Conservation (phyloP, 2,797 vertebrate species). For the Coendou prehensilis region DNA sequence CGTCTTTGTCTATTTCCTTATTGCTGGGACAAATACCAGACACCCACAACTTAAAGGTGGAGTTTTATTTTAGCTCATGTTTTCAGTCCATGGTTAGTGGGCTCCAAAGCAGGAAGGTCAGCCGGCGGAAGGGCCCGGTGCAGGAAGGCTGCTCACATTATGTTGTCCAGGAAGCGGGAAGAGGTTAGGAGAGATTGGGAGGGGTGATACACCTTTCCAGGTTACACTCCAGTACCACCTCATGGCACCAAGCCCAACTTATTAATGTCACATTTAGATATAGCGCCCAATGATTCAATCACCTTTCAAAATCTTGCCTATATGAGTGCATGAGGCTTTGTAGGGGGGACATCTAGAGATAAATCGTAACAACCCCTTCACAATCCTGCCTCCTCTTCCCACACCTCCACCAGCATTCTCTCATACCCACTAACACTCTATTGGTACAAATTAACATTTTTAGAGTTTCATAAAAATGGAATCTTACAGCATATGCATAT, state of each 20-base stretch:
- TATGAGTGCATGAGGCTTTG: neutral
- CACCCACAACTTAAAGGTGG: neutral
- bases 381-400: neutral
- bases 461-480: neutral
- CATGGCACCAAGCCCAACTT: neutral
- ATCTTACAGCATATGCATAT: neutral
- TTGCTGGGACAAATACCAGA: neutral
- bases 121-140: neutral
- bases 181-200: neutral
- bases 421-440: neutral
- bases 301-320: neutral
- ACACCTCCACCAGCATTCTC: fast-evolving
- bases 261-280: neutral
- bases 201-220: neutral
- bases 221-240: neutral
- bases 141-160: neutral
- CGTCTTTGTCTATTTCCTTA: neutral
- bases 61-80: neutral
- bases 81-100: neutral
- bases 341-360: neutral
- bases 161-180: neutral
- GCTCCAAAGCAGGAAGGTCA: neutral
- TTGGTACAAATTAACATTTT: neutral
- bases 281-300: neutral
- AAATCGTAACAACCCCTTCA: neutral